phyloP scores from a whole-genome alignment of 2,797 vertebrate species.

The Schizopygopsis malacanthus region DNA sequence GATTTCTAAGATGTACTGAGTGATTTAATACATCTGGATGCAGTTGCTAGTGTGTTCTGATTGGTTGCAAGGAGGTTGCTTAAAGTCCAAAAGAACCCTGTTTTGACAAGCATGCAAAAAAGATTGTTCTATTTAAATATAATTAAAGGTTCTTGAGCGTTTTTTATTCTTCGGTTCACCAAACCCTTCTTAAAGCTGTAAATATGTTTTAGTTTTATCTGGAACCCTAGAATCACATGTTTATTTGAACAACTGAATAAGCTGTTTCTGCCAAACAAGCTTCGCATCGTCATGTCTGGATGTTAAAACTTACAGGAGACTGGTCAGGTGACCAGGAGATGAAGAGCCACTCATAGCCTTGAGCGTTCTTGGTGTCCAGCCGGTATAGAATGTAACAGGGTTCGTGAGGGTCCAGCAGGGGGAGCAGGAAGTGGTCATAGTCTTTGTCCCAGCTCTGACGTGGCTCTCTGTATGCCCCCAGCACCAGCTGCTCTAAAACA shows the following conservation, averaged over 20 bases:
- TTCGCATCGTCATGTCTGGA: background rate
- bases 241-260: background rate
- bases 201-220: background rate
- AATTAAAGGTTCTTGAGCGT: background rate
- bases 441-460: conserved; percentile 91
- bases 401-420: conserved; percentile 88
- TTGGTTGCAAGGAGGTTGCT: background rate
- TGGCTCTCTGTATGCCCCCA: conserved; percentile 90
- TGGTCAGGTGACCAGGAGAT: conserved; percentile 98
- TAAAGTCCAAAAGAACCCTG: background rate
- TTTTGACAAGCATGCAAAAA: background rate
- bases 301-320: conserved; percentile 85
- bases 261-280: background rate
- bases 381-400: conserved; percentile 97
- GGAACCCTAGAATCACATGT: background rate
- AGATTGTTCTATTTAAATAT: background rate
- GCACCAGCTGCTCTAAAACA: conserved; percentile 94
- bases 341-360: conserved; percentile 97
- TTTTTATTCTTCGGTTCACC: background rate
- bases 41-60: background rate
- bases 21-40: background rate
- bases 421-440: conserved; percentile 89
- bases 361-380: conserved; percentile 94
- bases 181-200: background rate
- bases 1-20: background rate